A percentile compares a stretch with the other conserved stretches of the same genome.
These are phyloP conservation scores for Mus minutoides DNA, from an alignment of 2,797 vertebrate species.

Conservation along the genomic window DNA sequence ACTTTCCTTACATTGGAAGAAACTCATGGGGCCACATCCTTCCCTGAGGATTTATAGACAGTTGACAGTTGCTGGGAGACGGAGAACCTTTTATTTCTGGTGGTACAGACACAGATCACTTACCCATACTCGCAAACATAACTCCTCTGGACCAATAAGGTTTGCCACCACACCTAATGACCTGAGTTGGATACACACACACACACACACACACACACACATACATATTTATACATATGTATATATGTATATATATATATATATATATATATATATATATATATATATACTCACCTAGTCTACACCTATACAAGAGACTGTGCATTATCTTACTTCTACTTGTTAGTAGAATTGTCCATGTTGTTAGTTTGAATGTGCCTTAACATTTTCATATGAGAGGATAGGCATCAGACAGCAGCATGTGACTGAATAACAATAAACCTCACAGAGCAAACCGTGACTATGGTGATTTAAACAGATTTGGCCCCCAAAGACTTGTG, in stretches of 20 bases:
- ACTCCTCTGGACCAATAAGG: neutral
- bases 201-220: neutral
- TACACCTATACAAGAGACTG: neutral
- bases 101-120: neutral
- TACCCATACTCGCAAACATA: neutral
- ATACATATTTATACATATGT: neutral
- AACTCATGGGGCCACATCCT: neutral
- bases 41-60: neutral
- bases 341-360: neutral
- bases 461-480: neutral
- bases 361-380: neutral
- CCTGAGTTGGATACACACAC: neutral
- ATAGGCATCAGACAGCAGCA: neutral
- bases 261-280: neutral
- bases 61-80: neutral
- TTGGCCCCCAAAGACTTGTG: neutral
- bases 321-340: slow-evolving; percentile 30
- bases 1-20: neutral
- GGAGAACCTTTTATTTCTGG: neutral
- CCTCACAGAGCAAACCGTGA: neutral
- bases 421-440: neutral
- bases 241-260: neutral
- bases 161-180: neutral
- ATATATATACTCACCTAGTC: neutral
- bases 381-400: neutral